Base-by-base conservation (phyloP, 2,113 vertebrate genomes). In the Notothenia coriiceps region DNA sequence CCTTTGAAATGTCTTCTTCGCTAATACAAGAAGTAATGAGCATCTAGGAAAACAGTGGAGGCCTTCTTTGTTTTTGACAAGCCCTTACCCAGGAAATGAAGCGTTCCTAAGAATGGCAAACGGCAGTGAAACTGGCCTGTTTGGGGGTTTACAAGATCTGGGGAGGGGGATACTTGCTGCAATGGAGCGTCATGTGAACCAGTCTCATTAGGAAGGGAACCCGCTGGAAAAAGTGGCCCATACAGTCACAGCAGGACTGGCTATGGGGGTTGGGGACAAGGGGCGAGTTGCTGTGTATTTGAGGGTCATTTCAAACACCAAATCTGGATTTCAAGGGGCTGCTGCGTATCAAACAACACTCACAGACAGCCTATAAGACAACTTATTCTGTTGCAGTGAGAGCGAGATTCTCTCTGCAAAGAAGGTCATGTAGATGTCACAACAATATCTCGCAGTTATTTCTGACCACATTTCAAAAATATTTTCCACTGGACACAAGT, bases 221-320 rank as follows among this genome's bases (percentile, higher is more conserved):
- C 68, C 70, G 50, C 9, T 83, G 84, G 87, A 91, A 90, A 89
- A 80, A 83, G 77, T 78, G 66, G 73, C 83, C 69, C 35, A 29
- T 56, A 33, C 20, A 52, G 29, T 29, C 29, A 29, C 52, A 66
- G n/a, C 78, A 61, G 59, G 35, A 74, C 55, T 33, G 62, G 67
- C 33, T 64, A 47, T 68, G 82, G 86, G 83, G 86, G 84, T 59
- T 67, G 77, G 86, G 83, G 75, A 65, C 79, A 65, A 33, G 79
- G 46, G 33, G 60, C 15, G 77, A 79, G 85, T 88, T 84, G 77
- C 82, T 25, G 86, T 87, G 82, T 85, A 86, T 86, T 86, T 47
- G 60, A 74, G 82, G 74, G 83, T 75, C 79, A 86, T 71, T 59
- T 57, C 86, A 86, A 90, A 88, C 79, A 88, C n/a, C 55, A 54